Evolutionary conservation across 2,113 vertebrate species (phyloP), one percentile per base, ranked within the genome.

Genomic region (Ophiodon elongatus): DNA sequence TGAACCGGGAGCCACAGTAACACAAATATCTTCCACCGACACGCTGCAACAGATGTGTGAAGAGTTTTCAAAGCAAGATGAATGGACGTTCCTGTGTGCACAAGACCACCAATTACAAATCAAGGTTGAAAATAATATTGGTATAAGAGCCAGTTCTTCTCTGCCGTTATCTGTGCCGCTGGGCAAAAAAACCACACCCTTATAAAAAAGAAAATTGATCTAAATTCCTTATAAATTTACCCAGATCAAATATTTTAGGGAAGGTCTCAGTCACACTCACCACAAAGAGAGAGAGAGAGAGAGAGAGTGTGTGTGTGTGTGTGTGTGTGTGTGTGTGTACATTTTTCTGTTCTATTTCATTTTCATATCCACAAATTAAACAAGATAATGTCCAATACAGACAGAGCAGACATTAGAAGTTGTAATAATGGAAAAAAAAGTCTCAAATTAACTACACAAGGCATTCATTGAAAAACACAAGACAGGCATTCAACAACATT

Each of bases 21-120:
- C 82, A 85, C 41, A 66, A 87, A 87, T 79, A 85, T 91, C 85
- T 85, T 80, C 84, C 88, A 82, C 76, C 43, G 56, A 80, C 84
- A 72, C 72, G 80, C 90, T 88, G 91, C 93, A 93, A 93, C 93
- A 93, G 91, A 94, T 94, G 92, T 91, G 91, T 89, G 88, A 92
- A 85, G 91, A 94, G 83, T 92, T 92, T 75, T 89, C 79, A 79
- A 86, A 81, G 85, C 75, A 25, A 88, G 82, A 84, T 65, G 64
- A 87, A 89, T 82, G 84, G 89, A 87, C 70, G 57, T 41, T 80
- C 71, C 77, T 66, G 83, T 57, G 71, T 64, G 74, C 88, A 86
- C 83, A 85, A 87, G 80, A 87, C 82, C 73, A 50, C 74, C 82
- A 89, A 88, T 91, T 91, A 85, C 78, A 85, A 88, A 90, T 80